Evolutionary conservation across 37 sponge, comb jelly and placozoan species (phyloP).

Genomic region (Spongilla lacustris): DNA sequence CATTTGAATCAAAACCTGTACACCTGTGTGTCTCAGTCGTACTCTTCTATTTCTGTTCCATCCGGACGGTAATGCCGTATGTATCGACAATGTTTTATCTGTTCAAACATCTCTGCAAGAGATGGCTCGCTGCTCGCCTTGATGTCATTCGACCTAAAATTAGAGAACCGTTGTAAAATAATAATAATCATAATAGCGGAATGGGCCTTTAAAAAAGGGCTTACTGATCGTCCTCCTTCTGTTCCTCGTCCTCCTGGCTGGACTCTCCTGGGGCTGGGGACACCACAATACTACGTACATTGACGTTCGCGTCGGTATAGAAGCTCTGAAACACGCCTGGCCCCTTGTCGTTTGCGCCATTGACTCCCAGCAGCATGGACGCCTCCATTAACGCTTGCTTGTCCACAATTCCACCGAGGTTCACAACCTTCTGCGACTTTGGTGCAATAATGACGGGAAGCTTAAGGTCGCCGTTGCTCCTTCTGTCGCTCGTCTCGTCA

Average conservation of each 20-base stretch:
- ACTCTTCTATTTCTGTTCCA: not conserved
- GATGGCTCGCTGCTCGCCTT: conserved; percentile 10
- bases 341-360: conserved; percentile 3
- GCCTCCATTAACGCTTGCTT: conserved; percentile 44
- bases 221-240: conserved; percentile 9
- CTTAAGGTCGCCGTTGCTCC: not conserved
- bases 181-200: not conserved
- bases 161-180: not conserved
- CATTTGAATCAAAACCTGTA: not conserved
- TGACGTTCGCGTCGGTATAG: conserved; percentile 12
- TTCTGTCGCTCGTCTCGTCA: not conserved
- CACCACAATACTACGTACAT: not conserved
- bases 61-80: conserved; percentile 61
- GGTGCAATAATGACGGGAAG: not conserved
- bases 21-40: not conserved
- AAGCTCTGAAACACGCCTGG: conserved; percentile 39
- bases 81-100: conserved; percentile 70
- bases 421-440: not conserved
- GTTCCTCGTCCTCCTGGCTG: not conserved
- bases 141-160: not conserved
- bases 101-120: conserved; percentile 56
- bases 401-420: conserved; percentile 3
- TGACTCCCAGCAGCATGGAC: conserved; percentile 29
- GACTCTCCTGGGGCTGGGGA: not conserved
- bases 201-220: not conserved